phyloP scores from a whole-genome alignment of 2,113 vertebrate species.

The Hystrix brachyura region DNA sequence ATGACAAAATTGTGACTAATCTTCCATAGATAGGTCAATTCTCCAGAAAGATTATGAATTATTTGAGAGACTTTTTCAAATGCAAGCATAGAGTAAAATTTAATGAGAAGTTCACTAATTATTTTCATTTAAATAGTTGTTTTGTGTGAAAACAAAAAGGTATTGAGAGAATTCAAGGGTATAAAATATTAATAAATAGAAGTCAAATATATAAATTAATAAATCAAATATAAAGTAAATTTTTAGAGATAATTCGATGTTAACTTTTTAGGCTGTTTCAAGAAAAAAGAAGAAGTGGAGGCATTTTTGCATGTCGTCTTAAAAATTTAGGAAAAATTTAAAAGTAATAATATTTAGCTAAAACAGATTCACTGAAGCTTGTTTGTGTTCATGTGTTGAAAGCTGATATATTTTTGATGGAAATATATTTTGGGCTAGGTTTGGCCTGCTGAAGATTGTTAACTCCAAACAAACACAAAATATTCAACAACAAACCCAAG shows the following conservation, averaged over 20 bases:
- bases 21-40: background rate
- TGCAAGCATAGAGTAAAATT: background rate
- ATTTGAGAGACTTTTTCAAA: slow-evolving; percentile 24
- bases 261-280: slow-evolving; percentile 51
- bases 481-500: background rate
- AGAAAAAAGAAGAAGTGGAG: slow-evolving; percentile 60
- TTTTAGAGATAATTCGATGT: slow-evolving; percentile 12
- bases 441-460: slow-evolving; percentile 27
- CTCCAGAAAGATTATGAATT: slow-evolving; percentile 27
- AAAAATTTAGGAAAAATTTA: slow-evolving; percentile 64
- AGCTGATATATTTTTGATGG: slow-evolving; percentile 29
- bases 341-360: slow-evolving; percentile 54
- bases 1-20: slow-evolving; percentile 1
- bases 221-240: slow-evolving; percentile 27
- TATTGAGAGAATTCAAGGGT: background rate
- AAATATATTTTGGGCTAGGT: slow-evolving; percentile 5
- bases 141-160: slow-evolving; percentile 15
- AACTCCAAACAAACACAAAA: slow-evolving; percentile 1
- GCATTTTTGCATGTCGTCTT: slow-evolving; percentile 72
- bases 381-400: slow-evolving; percentile 51
- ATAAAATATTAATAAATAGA: slow-evolving; percentile 34
- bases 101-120: background rate
- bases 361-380: slow-evolving; percentile 46
- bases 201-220: slow-evolving; percentile 2
- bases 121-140: slow-evolving; percentile 24